Base-by-base conservation (phyloP, 2,888 invertebrate species). In the Galeopsomyia nigrocyanea region DNA sequence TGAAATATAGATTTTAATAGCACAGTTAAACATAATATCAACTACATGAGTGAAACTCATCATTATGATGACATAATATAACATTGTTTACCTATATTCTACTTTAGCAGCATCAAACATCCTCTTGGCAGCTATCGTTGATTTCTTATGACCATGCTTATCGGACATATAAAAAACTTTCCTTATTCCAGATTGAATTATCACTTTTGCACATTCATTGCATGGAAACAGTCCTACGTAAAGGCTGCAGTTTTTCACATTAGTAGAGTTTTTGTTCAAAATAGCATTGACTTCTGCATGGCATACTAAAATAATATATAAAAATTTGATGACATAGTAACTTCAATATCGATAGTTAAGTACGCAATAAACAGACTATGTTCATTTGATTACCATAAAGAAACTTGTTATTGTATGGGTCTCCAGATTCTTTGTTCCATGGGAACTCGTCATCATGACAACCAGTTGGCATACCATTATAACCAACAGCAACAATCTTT, bases 251-350 rank as follows among this genome's bases (percentile, higher is more conserved):
- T 92, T 90, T 78, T 91, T 91, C 0, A 97, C 89, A 87, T 94
- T 92, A 0, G 91, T 89, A 0, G 91, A 89, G 84, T 96, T 97
- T 85, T 94, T 96, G 85, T 99, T 99, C 17, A 98, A 82, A 77
- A 99, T 94, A 0, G 99, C 99, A 88, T 99, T 99, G 88, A 98
- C 91, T 89, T 99, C 99, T 2, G 99, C 99, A 87, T 99, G 99
- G 77, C 98, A 98, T 0, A 99, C 99, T 96, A 72, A 14, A 79
- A 78, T 16, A 17, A 17, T 55, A 61, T n/a, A 65, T 31, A 22
- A 67, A 31, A 21, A 58, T 63, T 51, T 50, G 14, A 51, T 53
- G 22, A 26, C 10, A 50, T 14, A 14, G 19, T 63, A 14, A 17
- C 22, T 66, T 31, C 31, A 14, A 13, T 31, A 19, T 58, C 6